A percentile compares a stretch with the other conserved stretches of the same genome.
Evolutionary conservation across 1,140 invertebrate genomes (phyloP).

Genomic region (Drosophila funebris): DNA sequence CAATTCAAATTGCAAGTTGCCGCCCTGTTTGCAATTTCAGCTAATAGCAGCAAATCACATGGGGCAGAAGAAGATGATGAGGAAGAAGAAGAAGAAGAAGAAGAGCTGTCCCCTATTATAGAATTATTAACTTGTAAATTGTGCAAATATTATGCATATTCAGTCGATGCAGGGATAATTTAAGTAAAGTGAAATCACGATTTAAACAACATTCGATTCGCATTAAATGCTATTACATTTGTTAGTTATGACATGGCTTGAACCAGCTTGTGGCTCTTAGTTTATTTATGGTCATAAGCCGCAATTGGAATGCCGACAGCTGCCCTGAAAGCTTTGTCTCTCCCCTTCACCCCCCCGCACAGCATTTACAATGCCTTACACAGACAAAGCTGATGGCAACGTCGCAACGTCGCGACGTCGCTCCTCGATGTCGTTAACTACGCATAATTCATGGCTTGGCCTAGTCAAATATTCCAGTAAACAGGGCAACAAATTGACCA

Average conservation of each 20-base stretch:
- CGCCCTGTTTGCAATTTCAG: slow-evolving; percentile 17
- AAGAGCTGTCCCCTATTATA: slow-evolving; percentile 37
- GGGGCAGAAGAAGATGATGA: background rate
- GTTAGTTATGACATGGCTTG: slow-evolving; percentile 6
- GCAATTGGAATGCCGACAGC: slow-evolving; percentile 67
- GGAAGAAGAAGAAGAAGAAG: background rate
- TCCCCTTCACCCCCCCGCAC: slow-evolving; percentile 15
- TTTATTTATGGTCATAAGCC: slow-evolving; percentile 71
- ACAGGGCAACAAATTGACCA: slow-evolving; percentile 36
- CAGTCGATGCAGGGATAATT: slow-evolving; percentile 13
- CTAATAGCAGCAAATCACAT: slow-evolving; percentile 28
- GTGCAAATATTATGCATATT: slow-evolving; percentile 6
- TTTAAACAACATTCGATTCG: slow-evolving; percentile 31
- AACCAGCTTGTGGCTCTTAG: slow-evolving; percentile 2
- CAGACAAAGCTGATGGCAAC: slow-evolving; percentile 48
- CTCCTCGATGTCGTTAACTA: slow-evolving; percentile 39
- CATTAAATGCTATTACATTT: slow-evolving; percentile 34
- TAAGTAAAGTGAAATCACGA: slow-evolving; percentile 46
- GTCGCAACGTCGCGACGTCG: too few species aligned
- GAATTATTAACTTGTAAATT: slow-evolving; percentile 61
- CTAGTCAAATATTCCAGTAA: slow-evolving; percentile 15
- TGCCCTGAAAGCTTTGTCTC: slow-evolving; percentile 16
- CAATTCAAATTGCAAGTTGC: background rate
- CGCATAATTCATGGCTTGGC: slow-evolving; percentile 65
- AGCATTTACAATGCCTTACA: background rate